Conservation (phyloP, 2,888 invertebrate genomes). For the Osedax fenrisi region DNA sequence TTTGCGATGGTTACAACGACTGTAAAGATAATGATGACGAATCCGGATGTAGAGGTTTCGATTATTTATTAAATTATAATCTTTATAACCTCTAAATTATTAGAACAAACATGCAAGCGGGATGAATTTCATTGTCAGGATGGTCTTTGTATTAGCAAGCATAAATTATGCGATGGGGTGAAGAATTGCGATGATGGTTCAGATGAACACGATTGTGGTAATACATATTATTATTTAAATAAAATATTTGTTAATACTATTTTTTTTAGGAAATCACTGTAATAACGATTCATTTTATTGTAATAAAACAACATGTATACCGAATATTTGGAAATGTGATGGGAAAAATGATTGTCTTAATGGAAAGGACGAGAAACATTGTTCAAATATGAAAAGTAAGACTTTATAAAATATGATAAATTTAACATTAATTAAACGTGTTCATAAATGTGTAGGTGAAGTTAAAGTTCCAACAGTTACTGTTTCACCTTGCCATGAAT, state of each 20-base stretch:
- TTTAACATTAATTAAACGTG: too few relatives aligned
- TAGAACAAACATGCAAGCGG: not conserved
- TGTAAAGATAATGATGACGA: not conserved
- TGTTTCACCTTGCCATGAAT: too few relatives aligned
- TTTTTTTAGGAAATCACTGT: not conserved
- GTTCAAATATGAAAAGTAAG: too few relatives aligned
- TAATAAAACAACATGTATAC: not conserved
- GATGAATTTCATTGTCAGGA: not conserved
- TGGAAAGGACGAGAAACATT: not conserved
- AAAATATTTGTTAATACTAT: not conserved
- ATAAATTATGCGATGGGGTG: not conserved
- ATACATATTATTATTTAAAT: not conserved
- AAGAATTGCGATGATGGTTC: not conserved
- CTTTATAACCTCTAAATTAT: not conserved
- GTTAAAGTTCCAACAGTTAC: too few relatives aligned
- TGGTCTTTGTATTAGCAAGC: not conserved
- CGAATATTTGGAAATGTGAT: not conserved
- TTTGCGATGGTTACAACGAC: not conserved
- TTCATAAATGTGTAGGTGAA: too few relatives aligned
- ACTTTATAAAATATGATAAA: too few relatives aligned
- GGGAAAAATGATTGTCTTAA: not conserved
- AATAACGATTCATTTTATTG: not conserved
- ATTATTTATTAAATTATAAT: not conserved
- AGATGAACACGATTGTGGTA: not conserved
- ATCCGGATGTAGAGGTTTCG: not conserved